Evolutionary conservation across 2,888 invertebrate genomes (phyloP), one percentile per base, ranked within the genome.

Genomic region (Cyclophora punctaria): DNA sequence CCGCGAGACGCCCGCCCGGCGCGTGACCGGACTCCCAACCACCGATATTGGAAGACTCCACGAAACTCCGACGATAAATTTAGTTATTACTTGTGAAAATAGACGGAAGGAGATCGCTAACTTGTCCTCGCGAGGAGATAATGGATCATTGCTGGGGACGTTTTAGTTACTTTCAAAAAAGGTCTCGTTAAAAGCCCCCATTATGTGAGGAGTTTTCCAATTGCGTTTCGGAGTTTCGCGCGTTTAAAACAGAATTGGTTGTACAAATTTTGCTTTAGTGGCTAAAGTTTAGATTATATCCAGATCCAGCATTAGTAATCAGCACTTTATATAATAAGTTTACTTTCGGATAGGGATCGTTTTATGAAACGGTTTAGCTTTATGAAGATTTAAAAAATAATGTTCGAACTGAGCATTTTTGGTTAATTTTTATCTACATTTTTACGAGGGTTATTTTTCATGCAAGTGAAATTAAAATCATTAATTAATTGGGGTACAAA

Each of bases 31-130:
- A 82, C 77, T 87, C 52, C 60, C 67, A 67, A 75, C 69, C 72
- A 59, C 66, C 71, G 70, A 84, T 87, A 86, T 86, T 85, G 83
- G 83, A 83, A 82, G 78, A 78, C 78, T 76, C 67, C 60, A 69
- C 78, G 75, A 86, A 87, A 87, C 82, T 86, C 86, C 80, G 75
- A 77, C 87, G 86, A 88, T 87, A 88, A 88, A 88, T 88, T 87
- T 81, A 86, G 88, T 87, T 88, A 88, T 88, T 88, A 86, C 87
- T 87, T 86, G 85, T 85, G 85, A 87, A 88, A 88, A 88, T 87
- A 87, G 84, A 85, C 80, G 86, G 79, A 85, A 86, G 81, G 79
- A 84, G 86, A 87, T 87, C 83, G 85, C 84, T 85, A 87, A 87
- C 88, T 88, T 86, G 87, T 87, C 83, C 78, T 81, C 79, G 80